phyloP scores from a whole-genome alignment of 2,888 invertebrate species.

The Amphiduros pacificus region DNA sequence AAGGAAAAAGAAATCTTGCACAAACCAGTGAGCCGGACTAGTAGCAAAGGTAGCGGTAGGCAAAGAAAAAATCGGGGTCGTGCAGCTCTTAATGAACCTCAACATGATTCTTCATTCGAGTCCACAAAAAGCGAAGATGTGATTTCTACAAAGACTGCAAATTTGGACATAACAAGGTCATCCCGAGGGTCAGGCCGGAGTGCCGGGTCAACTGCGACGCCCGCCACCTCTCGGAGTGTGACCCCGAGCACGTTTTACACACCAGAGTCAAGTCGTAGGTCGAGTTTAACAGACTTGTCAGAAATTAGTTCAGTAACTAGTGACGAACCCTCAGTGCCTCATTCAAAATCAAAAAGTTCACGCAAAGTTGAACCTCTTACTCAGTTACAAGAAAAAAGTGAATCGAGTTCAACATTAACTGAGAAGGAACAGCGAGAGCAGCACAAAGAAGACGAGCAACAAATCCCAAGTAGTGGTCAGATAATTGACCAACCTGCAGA shows the following conservation, averaged over 20 bases:
- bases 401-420: conserved; percentile 3
- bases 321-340: background rate
- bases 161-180: too few species aligned
- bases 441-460: conserved; percentile 33
- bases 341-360: conserved; percentile 2
- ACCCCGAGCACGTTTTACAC: conserved; percentile 14
- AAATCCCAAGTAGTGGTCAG: conserved; percentile 21
- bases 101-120: too few species aligned
- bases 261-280: conserved; percentile 17
- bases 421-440: conserved; percentile 25
- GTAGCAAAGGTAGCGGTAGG: background rate
- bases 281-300: conserved; percentile 8
- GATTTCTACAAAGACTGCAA: too few species aligned
- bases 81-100: background rate
- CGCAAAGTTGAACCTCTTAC: background rate
- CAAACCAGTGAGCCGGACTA: too few species aligned
- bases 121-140: too few species aligned
- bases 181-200: too few species aligned
- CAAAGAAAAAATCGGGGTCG: background rate
- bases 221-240: conserved; percentile 10
- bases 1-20: too few species aligned
- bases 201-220: background rate
- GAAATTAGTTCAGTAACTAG: background rate
- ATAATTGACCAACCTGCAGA: conserved; percentile 25
- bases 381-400: background rate